Evolutionary conservation across 2,888 invertebrate genomes (phyloP), one percentile per base, ranked within the genome.

Genomic region (Cabera pusaria): DNA sequence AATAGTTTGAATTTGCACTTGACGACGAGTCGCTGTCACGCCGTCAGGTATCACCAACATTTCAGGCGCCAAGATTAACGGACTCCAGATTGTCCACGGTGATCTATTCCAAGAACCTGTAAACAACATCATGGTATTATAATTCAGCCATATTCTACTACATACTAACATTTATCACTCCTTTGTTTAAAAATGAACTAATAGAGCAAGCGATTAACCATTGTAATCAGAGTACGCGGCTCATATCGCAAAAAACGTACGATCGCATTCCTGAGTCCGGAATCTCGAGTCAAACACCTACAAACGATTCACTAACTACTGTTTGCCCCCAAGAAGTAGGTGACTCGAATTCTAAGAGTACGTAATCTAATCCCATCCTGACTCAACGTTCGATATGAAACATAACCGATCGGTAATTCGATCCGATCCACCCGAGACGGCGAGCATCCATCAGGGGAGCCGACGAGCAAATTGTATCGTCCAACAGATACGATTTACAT

Each of bases 401-500:
- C 18, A 29, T 11, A 35, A 29, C 16, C 28, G 40, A 40, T 40
- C 16, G 20, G n/a, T 22, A 23, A 19, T 41, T 22, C 19, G 26
- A 36, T 25, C 34, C 21, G 22, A 33, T 16, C 36, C 21, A 29
- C 16, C 32, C 29, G 6, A 32, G 32, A 9, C 12, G 21, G 22
- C 31, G 36, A 25, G 14, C 14, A 14, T 14, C 14, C 14, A 4
- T 14, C 14, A 14, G 14, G 3, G 3, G 27, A 36, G 20, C 19
- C 27, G 28, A 11, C 24, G 26, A 31, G 26, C 35, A 29, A 31
- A 42, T 31, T 42, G 35, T 33, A 39, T 47, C 42, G 36, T 45
- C 37, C 31, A 16, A 27, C 7, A 38, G 44, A 49, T 44, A 35
- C 60, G 56, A 69, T 72, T 66, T 69, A 61, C 58, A 68, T 69